Evolutionary conservation across 1,140 invertebrate genomes (phyloP), one percentile per base, ranked within the genome.

Genomic region (Cydia splendana): DNA sequence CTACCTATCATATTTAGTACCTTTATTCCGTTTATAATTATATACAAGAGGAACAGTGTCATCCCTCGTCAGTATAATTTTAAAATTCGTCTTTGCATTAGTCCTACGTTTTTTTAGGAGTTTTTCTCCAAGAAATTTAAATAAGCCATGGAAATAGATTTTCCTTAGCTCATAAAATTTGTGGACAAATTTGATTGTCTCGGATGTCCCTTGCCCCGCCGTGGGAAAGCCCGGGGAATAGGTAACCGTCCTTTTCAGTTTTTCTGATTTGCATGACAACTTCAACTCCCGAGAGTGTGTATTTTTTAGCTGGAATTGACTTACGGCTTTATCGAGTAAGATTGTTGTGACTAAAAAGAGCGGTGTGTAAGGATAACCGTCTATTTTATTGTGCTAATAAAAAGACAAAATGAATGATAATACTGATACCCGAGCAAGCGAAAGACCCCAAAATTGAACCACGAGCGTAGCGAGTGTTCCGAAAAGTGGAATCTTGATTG

Each of bases 151-250:
- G 9, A 71, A 71, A 10, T 71, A 38, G 13, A 38, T 42, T 67
- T 76, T 77, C 75, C 73, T 80, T 78, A 67, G 38, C n/a, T 77
- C 53, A 65, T 77, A 75, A 77, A 80, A 82, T 78, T 79, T 77
- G 34, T 71, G 75, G 42, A 74, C 34, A 78, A 80, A 80, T 79
- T 77, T 80, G 76, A 82, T 82, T 80, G 79, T 82, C 75, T 75
- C 45, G 77, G 65, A 57, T 53, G 74, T 75, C 77, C 77, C 75
- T 45, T 69, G 38, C 20, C 38, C 38, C 24, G 13, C 2, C 4
- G 7, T 13, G 30, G 38, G 67, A 71, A 71, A 10, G 34, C 67
- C 67, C 18, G 34, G 67, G 34, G 34, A 71, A 45, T 71, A 71
- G 67, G 34, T 42, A 10, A 62, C 67, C 13, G 15, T 71, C 34